phyloP scores from a whole-genome alignment of 2,888 invertebrate genomes.

The Campopleginae sp. region DNA sequence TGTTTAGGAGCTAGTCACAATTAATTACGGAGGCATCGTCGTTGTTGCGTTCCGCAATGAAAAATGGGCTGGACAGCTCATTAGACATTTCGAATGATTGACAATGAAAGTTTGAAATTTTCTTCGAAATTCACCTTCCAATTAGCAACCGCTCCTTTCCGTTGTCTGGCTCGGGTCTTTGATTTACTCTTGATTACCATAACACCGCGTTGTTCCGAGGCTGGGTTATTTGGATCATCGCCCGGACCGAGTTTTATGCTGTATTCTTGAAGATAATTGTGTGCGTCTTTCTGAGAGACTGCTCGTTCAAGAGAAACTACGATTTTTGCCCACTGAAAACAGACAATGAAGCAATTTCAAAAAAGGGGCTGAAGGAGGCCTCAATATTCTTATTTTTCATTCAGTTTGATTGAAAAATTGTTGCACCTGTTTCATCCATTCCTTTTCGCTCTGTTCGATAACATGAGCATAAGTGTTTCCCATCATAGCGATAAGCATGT shows the following conservation, averaged over 20 bases:
- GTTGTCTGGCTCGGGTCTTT: conserved; percentile 97
- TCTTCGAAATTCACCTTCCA: conserved; percentile 92
- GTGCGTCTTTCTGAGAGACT: conserved; percentile 95
- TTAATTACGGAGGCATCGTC: not conserved
- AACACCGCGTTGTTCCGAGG: conserved; percentile 95
- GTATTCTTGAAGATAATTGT: conserved; percentile 96
- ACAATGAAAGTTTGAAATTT: not conserved
- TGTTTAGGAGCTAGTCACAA: not conserved
- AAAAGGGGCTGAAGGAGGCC: not conserved
- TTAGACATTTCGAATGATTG: not conserved
- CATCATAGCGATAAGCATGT: conserved; percentile 99
- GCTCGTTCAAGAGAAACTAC: conserved; percentile 98
- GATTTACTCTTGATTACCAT: conserved; percentile 99
- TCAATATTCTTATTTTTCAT: not conserved
- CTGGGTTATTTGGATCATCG: conserved; percentile 89
- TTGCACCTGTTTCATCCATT: conserved; percentile 96
- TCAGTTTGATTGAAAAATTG: not conserved
- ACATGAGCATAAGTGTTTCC: conserved; percentile 99
- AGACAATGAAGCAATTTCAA: not conserved
- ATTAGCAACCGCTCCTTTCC: conserved; percentile 97
- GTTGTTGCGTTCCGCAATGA: not conserved
- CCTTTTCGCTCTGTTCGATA: conserved; percentile 99
- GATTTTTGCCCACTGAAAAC: conserved; percentile 97
- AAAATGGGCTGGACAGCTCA: not conserved
- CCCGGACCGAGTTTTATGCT: conserved; percentile 95